These are phyloP conservation scores for Onychostoma macrolepis DNA, from an alignment of 2,113 vertebrate genomes.

Conservation along the genomic window DNA sequence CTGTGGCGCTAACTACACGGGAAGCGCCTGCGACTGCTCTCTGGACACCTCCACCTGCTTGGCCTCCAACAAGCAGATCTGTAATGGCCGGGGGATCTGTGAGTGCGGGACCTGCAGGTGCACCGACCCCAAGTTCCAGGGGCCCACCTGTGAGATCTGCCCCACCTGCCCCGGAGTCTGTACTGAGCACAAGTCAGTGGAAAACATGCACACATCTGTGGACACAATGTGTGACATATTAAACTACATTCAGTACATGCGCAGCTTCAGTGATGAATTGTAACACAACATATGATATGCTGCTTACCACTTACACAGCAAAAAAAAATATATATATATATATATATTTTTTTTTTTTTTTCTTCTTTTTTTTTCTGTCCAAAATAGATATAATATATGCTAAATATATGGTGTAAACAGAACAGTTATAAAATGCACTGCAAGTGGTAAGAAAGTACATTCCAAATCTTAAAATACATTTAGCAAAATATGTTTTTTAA, in stretches of 20 bases:
- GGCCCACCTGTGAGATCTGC: constrained; percentile 91
- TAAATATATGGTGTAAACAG: not conserved
- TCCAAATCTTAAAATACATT: too few species aligned
- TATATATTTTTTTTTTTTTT: too few species aligned
- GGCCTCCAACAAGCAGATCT: constrained; percentile 89
- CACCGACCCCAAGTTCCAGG: constrained; percentile 92
- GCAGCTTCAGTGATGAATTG: not conserved
- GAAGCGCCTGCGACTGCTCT: constrained; percentile 93
- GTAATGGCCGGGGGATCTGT: constrained; percentile 89
- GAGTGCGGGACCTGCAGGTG: constrained; percentile 93
- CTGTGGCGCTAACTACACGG: constrained; percentile 93
- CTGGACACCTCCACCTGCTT: constrained; percentile 83
- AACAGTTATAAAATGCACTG: too few species aligned
- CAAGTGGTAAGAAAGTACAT: too few species aligned
- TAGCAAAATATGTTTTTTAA: too few species aligned
- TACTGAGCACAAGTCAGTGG: constrained; percentile 89
- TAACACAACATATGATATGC: not conserved
- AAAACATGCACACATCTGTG: not conserved
- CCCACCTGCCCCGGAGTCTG: constrained; percentile 95
- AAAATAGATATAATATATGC: too few species aligned
- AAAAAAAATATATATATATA: too few species aligned
- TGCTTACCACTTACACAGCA: too few species aligned
- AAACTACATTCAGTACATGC: not conserved
- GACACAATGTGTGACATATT: too few species aligned
- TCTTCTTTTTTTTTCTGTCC: too few species aligned